Evolutionary conservation across 2,888 invertebrate species (phyloP).

Genomic region (Anticlea derivata): DNA sequence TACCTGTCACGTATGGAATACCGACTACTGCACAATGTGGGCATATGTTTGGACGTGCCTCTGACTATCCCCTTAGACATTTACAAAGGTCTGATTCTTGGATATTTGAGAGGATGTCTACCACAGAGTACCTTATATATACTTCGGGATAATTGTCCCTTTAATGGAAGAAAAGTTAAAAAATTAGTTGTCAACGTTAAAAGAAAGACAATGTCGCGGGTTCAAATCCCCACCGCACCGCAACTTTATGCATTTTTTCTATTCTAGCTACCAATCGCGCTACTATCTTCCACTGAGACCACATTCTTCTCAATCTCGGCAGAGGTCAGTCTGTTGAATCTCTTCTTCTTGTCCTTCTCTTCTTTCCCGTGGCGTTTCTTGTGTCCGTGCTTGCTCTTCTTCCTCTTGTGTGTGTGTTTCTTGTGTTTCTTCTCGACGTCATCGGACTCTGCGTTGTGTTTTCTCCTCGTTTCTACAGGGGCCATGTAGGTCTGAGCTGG

Average conservation of each 20-base stretch:
- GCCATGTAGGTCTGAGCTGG: slow-evolving; percentile 67
- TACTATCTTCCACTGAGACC: slow-evolving; percentile 63
- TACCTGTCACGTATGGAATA: no score
- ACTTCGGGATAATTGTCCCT: no score
- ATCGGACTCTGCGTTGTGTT: slow-evolving; percentile 38
- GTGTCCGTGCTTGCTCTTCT: slow-evolving; percentile 48
- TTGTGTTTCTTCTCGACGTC: slow-evolving; percentile 57
- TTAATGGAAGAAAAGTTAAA: no score
- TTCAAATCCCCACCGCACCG: slow-evolving; percentile 6
- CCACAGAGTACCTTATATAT: no score
- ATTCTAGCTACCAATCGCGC: slow-evolving; percentile 31
- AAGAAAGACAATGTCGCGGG: slow-evolving; percentile 16
- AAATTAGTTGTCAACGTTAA: no score
- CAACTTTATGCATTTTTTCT: slow-evolving; percentile 1
- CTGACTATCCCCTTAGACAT: no score
- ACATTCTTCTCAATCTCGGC: slow-evolving; percentile 56
- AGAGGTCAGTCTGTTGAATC: slow-evolving; percentile 51
- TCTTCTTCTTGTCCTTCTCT: slow-evolving; percentile 57
- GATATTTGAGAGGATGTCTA: no score
- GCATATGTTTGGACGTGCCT: no score
- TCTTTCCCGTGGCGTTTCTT: slow-evolving; percentile 52
- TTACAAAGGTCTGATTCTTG: no score
- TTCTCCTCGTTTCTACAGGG: slow-evolving; percentile 57
- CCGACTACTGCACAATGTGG: no score
- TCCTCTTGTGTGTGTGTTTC: slow-evolving; percentile 61